Conservation (phyloP, 2,888 invertebrate genomes). For the Nycteola revayana region DNA sequence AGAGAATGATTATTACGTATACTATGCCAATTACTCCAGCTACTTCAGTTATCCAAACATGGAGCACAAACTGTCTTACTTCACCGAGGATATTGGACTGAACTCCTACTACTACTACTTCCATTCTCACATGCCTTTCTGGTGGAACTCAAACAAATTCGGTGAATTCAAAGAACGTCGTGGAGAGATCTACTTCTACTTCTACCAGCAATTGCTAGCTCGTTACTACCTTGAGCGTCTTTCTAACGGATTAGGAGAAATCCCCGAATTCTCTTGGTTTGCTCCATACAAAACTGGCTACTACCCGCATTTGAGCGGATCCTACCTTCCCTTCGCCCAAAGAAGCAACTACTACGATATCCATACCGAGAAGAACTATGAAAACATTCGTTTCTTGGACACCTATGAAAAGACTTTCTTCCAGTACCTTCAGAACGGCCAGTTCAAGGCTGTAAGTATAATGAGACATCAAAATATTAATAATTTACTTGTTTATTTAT, state of each 20-base stretch:
- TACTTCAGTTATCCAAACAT: slow-evolving; percentile 71
- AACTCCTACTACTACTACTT: slow-evolving; percentile 86
- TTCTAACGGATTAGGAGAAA: slow-evolving; percentile 83
- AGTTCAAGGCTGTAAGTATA: slow-evolving; percentile 80
- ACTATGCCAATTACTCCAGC: slow-evolving; percentile 83
- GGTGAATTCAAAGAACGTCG: slow-evolving; percentile 77
- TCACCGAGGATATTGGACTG: slow-evolving; percentile 86
- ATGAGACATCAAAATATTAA: neutral
- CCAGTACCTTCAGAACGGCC: slow-evolving; percentile 76
- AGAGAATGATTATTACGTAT: slow-evolving; percentile 65
- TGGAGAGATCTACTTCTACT: slow-evolving; percentile 85
- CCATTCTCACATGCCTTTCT: slow-evolving; percentile 84
- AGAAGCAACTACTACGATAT: slow-evolving; percentile 84
- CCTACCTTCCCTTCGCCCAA: slow-evolving; percentile 75
- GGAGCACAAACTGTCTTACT: slow-evolving; percentile 84
- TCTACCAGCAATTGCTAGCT: slow-evolving; percentile 85
- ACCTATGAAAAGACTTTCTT: slow-evolving; percentile 80
- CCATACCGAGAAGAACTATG: slow-evolving; percentile 66
- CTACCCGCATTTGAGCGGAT: slow-evolving; percentile 40
- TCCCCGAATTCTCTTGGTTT: slow-evolving; percentile 84
- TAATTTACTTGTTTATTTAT: neutral
- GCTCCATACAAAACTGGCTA: slow-evolving; percentile 75
- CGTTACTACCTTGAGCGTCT: slow-evolving; percentile 87
- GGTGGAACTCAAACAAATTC: slow-evolving; percentile 80
- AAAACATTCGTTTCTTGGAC: slow-evolving; percentile 79